Evolutionary conservation across 2,113 vertebrate species (phyloP).

Genomic region (Dicrurus megarhynchus): DNA sequence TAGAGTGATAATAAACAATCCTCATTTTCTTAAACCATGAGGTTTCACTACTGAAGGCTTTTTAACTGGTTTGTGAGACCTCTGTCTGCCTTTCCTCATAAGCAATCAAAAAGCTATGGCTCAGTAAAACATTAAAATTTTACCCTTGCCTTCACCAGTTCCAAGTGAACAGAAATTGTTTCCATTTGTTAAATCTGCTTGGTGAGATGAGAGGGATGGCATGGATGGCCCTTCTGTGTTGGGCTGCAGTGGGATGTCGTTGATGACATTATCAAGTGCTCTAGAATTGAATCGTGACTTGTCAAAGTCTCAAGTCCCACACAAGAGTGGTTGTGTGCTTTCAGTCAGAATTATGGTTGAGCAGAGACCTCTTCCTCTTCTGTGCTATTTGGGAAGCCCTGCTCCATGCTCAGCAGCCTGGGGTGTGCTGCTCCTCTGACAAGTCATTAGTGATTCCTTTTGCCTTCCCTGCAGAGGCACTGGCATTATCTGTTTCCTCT

Average conservation of each 20-base stretch:
- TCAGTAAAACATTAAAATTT: background rate
- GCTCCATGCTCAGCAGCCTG: background rate
- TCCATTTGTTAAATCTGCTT: background rate
- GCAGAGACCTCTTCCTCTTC: background rate
- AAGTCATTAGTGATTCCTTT: background rate
- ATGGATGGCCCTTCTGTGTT: background rate
- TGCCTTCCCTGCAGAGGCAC: background rate
- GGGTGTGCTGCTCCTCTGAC: background rate
- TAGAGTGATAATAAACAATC: background rate
- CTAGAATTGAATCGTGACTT: background rate
- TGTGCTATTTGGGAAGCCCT: background rate
- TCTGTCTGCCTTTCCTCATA: background rate
- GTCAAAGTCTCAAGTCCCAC: background rate
- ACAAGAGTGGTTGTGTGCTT: background rate
- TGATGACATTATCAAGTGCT: background rate
- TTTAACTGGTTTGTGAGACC: background rate
- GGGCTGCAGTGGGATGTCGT: background rate
- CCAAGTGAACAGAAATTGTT: background rate
- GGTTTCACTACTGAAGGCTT: background rate
- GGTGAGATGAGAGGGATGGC: background rate
- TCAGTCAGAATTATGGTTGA: background rate
- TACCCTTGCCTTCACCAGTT: background rate
- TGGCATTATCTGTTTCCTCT: background rate
- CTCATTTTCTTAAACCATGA: background rate
- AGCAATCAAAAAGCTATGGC: background rate